Evolutionary conservation across 2,113 vertebrate species (phyloP), one percentile per base, ranked within the genome.

Genomic region (Oriolus oriolus): DNA sequence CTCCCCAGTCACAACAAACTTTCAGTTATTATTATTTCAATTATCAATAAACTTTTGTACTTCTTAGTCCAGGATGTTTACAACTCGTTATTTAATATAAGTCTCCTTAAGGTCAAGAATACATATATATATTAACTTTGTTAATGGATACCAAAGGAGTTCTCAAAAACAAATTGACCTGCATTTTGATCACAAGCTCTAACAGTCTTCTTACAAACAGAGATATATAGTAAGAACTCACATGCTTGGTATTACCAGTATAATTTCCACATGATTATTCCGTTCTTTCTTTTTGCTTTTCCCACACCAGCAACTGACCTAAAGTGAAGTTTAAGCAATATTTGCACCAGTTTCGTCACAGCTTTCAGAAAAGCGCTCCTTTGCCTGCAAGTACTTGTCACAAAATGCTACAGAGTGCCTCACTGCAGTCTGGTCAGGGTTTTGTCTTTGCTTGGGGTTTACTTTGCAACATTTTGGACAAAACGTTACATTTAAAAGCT

Each of bases 401-500:
- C 23, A 61, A 80, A 77, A 41, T 5, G 11, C 44, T 31, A 26
- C 37, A 0, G 12, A 68, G 11, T 9, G 2, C n/a, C n/a, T 79
- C 17, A 1, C 1, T 0, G 14, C 3, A 9, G 14, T 2, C 39
- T 8, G 24, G 6, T 47, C 71, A 14, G 47, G 12, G 13, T 1
- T 3, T 45, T 45, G 22, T 3, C 1, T 16, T 49, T 39, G 13
- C 13, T 27, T 8, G 21, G 17, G 1, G 1, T 9, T 44, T 63
- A n/a, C 50, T 77, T 68, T 42, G 27, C 54, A 74, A 49, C 42
- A 41, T 33, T 91, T 74, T 69, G 22, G 31, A n/a, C 9, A 57
- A 79, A 88, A 31, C 1, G 6, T 24, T 73, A 22, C 37, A 45
- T 76, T 89, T 45, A 1, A 42, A 69, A 83, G 50, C 57, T 18